phyloP scores from a whole-genome alignment of 2,888 invertebrate genomes.

The Tupiocoris notatus region DNA sequence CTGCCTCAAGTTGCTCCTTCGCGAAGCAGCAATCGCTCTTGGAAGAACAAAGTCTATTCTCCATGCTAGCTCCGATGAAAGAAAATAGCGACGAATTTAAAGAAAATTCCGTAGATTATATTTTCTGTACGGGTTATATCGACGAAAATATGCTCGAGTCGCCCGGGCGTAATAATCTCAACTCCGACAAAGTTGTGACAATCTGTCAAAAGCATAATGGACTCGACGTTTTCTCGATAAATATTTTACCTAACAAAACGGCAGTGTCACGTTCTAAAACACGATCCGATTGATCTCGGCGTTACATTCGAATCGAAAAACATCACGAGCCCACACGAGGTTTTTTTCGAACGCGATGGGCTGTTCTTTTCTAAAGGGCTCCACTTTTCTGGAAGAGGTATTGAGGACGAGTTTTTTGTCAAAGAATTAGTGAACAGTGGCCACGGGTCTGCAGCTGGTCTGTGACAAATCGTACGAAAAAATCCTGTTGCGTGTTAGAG shows the following conservation, averaged over 20 bases:
- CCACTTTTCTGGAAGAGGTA: conserved; percentile 7
- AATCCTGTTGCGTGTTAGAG: conserved; percentile 32
- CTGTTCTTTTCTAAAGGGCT: neutral
- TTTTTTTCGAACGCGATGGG: neutral
- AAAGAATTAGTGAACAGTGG: conserved; percentile 29
- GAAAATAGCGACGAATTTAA: too few relatives aligned
- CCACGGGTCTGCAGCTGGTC: conserved; percentile 32
- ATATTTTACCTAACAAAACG: neutral
- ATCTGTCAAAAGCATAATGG: neutral
- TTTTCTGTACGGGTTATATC: too few relatives aligned
- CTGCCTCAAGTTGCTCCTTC: neutral
- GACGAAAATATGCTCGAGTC: too few relatives aligned
- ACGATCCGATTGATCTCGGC: neutral
- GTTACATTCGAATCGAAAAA: neutral
- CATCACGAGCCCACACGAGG: neutral
- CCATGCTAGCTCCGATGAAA: too few relatives aligned
- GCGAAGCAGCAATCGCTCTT: neutral
- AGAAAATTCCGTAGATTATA: too few relatives aligned
- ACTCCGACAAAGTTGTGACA: too few relatives aligned
- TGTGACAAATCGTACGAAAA: conserved; percentile 34
- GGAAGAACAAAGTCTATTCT: neutral
- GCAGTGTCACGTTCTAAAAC: neutral
- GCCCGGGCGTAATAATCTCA: too few relatives aligned
- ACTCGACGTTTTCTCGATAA: neutral
- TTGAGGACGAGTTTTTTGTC: conserved; percentile 19